These are phyloP conservation scores for Sylvia borin DNA, from an alignment of 2,797 vertebrate species.

Conservation along the genomic window DNA sequence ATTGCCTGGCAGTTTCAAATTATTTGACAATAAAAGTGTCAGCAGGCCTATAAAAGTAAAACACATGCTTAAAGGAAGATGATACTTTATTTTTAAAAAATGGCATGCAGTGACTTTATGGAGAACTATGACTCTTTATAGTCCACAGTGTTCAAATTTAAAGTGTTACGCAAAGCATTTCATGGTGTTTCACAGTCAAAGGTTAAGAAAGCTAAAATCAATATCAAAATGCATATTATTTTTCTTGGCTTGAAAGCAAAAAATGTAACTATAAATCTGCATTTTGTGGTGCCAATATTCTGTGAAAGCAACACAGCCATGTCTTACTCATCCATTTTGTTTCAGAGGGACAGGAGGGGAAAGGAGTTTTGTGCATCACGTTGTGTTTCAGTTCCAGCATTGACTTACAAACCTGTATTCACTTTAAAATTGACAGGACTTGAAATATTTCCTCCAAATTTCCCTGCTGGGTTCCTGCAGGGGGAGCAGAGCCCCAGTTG, in stretches of 20 bases:
- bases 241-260: conserved; percentile 3
- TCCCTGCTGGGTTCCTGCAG: neutral
- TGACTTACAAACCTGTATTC: neutral
- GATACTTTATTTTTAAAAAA: conserved; percentile 22
- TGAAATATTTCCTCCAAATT: neutral
- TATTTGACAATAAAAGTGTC: conserved; percentile 66
- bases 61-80: conserved; percentile 45
- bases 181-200: neutral
- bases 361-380: neutral
- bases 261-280: neutral
- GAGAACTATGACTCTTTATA: neutral
- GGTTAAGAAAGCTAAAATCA: conserved; percentile 25
- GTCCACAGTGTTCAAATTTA: neutral
- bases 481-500: neutral
- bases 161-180: neutral
- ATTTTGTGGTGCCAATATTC: neutral
- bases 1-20: conserved; percentile 63
- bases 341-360: neutral
- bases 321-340: neutral
- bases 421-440: neutral
- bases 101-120: neutral
- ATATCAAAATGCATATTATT: neutral
- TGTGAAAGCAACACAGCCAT: neutral
- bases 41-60: conserved; percentile 58
- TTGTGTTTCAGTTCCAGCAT: neutral